Evolutionary conservation across 2,797 vertebrate genomes (phyloP).

Genomic region (Ptychadena robeensis): DNA sequence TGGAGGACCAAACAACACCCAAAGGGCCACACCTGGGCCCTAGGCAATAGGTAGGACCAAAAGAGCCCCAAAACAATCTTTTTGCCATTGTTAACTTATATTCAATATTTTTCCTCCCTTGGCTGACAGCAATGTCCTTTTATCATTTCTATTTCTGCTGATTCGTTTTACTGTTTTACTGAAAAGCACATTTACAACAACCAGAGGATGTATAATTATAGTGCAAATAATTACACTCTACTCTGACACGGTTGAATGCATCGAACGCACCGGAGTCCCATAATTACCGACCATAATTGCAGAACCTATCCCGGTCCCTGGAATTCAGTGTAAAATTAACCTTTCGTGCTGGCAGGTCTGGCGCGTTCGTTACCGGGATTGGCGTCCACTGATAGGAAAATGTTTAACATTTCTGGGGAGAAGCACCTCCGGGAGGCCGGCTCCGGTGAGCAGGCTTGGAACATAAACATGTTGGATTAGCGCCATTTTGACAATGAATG

Average conservation of each 20-base stretch:
- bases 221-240: constrained; percentile 15
- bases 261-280: neutral
- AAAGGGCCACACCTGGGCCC: no score
- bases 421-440: no score
- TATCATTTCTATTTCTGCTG: neutral
- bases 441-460: no score
- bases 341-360: neutral
- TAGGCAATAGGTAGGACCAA: no score
- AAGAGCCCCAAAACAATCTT: no score
- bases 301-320: neutral
- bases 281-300: neutral
- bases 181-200: constrained; percentile 12
- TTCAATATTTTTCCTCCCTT: neutral
- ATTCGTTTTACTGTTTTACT: neutral
- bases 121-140: neutral
- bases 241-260: neutral
- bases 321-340: neutral
- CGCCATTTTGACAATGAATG: no score
- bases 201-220: constrained; percentile 20
- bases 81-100: neutral
- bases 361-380: neutral
- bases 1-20: no score
- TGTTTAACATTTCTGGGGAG: neutral
- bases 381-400: neutral
- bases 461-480: no score